Evolutionary conservation across 2,888 invertebrate genomes (phyloP).

Genomic region (Aspidiotus destructor): DNA sequence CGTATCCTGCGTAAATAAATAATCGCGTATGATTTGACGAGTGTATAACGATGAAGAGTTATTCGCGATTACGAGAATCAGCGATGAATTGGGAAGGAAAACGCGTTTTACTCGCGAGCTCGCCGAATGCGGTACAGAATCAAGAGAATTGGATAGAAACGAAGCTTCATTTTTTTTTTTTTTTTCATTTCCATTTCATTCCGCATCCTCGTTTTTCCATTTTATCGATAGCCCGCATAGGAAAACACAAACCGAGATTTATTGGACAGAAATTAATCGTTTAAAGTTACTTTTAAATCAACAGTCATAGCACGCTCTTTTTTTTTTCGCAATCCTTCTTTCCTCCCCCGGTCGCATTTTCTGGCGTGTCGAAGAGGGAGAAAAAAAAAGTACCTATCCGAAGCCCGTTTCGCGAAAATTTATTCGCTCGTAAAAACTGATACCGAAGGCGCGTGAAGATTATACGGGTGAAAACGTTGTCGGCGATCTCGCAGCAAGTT

Average conservation of each 20-base stretch:
- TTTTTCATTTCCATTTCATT: no score
- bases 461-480: not conserved
- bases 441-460: not conserved
- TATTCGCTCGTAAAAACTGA: slow-evolving; percentile 2
- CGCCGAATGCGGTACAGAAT: no score
- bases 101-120: no score
- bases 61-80: no score
- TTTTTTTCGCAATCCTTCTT: no score
- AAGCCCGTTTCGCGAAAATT: not conserved
- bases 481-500: no score
- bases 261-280: slow-evolving; percentile 4
- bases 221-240: slow-evolving; percentile 4
- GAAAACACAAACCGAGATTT: slow-evolving; percentile 4
- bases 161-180: no score
- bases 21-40: no score
- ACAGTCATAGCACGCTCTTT: not conserved
- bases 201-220: not conserved
- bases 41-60: no score
- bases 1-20: no score
- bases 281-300: slow-evolving; percentile 2
- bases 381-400: not conserved
- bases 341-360: not conserved
- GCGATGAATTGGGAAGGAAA: no score
- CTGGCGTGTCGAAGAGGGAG: not conserved
- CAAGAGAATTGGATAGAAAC: no score